Percentiles rank a stretch among this genome's conserved stretches.
These are phyloP conservation scores for Novumbra hubbsi DNA, from an alignment of 2,797 vertebrate genomes.

Conservation along the genomic window DNA sequence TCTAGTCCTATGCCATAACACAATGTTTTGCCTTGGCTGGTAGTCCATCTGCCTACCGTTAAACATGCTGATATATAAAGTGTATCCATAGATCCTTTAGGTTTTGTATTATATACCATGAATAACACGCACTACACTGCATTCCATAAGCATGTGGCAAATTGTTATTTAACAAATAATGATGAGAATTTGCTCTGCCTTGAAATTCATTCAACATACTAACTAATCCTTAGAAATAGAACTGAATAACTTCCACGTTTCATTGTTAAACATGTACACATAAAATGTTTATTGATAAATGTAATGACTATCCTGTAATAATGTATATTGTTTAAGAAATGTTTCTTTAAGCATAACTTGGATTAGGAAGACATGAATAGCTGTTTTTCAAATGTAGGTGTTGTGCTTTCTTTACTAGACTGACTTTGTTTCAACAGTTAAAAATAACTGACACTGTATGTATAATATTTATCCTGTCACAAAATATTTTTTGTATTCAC, in stretches of 20 bases:
- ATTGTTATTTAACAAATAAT: slow-evolving; percentile 51
- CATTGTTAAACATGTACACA: slow-evolving; percentile 58
- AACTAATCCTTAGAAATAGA: slow-evolving; percentile 50
- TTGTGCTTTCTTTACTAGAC: slow-evolving; percentile 75
- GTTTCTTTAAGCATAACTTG: slow-evolving; percentile 63
- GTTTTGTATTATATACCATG: slow-evolving; percentile 48
- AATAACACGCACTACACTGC: slow-evolving; percentile 58
- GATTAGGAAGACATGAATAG: slow-evolving; percentile 58
- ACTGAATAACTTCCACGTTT: slow-evolving; percentile 52
- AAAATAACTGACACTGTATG: slow-evolving; percentile 72
- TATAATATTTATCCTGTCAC: slow-evolving; percentile 81
- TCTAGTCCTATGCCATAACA: slow-evolving; percentile 63
- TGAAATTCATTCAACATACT: slow-evolving; percentile 48
- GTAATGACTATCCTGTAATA: slow-evolving; percentile 61
- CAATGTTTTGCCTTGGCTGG: slow-evolving; percentile 70
- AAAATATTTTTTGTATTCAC: slow-evolving; percentile 87
- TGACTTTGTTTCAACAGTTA: slow-evolving; percentile 65
- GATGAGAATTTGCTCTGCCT: slow-evolving; percentile 48
- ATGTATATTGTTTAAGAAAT: slow-evolving; percentile 66
- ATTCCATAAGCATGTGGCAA: slow-evolving; percentile 70
- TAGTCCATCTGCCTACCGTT: slow-evolving; percentile 60
- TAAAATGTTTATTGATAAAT: slow-evolving; percentile 62
- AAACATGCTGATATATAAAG: slow-evolving; percentile 52
- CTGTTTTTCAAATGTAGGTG: slow-evolving; percentile 68
- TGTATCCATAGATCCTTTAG: slow-evolving; percentile 55